These are phyloP conservation scores for Papilio elwesi DNA, from an alignment of 2,888 invertebrate genomes.

Conservation along the genomic window DNA sequence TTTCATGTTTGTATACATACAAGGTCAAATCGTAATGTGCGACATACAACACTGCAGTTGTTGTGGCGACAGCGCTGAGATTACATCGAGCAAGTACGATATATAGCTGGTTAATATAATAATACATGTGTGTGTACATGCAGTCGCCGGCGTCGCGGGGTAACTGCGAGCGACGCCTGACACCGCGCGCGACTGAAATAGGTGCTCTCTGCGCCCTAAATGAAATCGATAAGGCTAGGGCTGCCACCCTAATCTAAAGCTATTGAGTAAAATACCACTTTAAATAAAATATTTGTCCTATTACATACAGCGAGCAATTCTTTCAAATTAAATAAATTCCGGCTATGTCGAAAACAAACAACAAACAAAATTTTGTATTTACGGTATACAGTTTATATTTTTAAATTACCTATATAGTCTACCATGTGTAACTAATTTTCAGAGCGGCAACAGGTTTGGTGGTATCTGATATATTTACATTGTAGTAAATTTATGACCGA, in stretches of 20 bases:
- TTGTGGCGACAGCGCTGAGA: conserved; percentile 27
- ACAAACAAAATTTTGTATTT: too few relatives aligned
- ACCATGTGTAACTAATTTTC: too few relatives aligned
- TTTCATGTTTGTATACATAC: conserved; percentile 49
- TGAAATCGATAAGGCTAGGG: conserved; percentile 54
- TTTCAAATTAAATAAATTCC: too few relatives aligned
- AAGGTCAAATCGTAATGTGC: conserved; percentile 46
- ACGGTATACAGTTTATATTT: too few relatives aligned
- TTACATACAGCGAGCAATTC: too few relatives aligned
- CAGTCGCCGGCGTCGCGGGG: conserved; percentile 44
- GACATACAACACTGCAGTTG: conserved; percentile 42
- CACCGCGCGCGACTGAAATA: conserved; percentile 60
- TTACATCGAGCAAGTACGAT: conserved; percentile 28
- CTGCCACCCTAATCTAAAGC: background rate
- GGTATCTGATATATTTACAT: too few relatives aligned
- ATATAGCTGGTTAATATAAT: conserved; percentile 31
- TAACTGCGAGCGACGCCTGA: conserved; percentile 46
- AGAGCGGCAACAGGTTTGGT: too few relatives aligned
- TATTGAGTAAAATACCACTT: background rate
- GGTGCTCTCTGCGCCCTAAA: conserved; percentile 53
- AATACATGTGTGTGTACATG: conserved; percentile 41
- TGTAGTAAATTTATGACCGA: too few relatives aligned
- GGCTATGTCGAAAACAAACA: too few relatives aligned
- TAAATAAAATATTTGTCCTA: background rate
- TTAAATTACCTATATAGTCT: too few relatives aligned